Evolutionary conservation across 35 echinoderm and acorn worm species (phyloP).

Genomic region (Antedon bifida): DNA sequence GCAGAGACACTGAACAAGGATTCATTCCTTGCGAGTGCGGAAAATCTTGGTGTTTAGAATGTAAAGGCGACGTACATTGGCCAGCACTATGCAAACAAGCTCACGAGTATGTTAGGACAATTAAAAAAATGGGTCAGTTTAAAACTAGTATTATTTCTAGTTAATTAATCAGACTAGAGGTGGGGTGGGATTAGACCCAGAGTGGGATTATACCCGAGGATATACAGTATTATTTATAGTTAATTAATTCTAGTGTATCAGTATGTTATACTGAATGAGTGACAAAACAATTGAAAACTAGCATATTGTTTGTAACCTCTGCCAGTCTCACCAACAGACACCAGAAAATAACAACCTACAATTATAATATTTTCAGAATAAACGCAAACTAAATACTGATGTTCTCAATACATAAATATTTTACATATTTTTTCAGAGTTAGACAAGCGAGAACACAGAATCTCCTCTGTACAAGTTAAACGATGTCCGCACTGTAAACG

Average conservation of each 20-base stretch:
- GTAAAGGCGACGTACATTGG: slow-evolving; percentile 84
- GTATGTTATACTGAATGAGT: not conserved
- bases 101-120: slow-evolving; percentile 23
- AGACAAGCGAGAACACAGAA: not conserved
- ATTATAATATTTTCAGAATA: too few species aligned
- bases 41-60: slow-evolving; percentile 56
- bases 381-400: too few species aligned
- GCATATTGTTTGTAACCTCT: too few species aligned
- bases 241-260: not conserved
- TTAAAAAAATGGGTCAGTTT: slow-evolving; percentile 28
- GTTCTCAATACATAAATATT: too few species aligned
- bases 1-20: slow-evolving; percentile 2
- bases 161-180: not conserved
- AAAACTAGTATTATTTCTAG: not conserved
- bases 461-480: slow-evolving; percentile 41
- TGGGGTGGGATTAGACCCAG: too few species aligned
- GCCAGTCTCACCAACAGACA: too few species aligned
- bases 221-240: not conserved
- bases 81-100: slow-evolving; percentile 84
- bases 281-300: too few species aligned
- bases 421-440: not conserved
- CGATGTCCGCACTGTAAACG: slow-evolving; percentile 47
- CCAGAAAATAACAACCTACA: too few species aligned
- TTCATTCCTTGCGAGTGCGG: slow-evolving; percentile 67
- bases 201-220: too few species aligned